These are phyloP conservation scores for Brachylomia viminalis DNA, from an alignment of 2,888 invertebrate genomes.

Conservation along the genomic window DNA sequence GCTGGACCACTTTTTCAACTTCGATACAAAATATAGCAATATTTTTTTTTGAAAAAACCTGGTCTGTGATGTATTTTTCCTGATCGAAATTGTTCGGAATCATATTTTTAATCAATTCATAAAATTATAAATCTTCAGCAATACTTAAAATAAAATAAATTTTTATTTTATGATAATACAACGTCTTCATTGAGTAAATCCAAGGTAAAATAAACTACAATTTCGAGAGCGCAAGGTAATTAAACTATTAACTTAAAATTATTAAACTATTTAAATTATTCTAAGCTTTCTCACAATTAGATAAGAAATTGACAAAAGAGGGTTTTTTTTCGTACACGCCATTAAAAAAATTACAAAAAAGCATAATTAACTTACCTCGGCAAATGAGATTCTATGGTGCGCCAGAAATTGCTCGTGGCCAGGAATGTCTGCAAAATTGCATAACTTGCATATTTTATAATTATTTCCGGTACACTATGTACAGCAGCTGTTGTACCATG, in stretches of 20 bases:
- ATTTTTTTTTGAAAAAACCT: neutral
- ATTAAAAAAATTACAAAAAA: neutral
- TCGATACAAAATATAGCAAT: neutral
- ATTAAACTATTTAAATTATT: neutral
- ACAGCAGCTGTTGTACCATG: neutral
- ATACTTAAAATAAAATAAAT: neutral
- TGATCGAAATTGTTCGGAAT: no score
- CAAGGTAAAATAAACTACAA: neutral
- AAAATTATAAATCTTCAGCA: no score
- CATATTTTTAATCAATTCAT: no score
- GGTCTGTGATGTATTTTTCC: neutral
- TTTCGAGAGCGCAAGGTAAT: neutral
- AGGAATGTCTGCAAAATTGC: neutral
- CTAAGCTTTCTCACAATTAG: neutral
- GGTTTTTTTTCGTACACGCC: neutral
- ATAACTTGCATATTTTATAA: neutral
- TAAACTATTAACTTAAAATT: no score
- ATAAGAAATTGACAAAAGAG: neutral
- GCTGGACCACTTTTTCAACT: neutral
- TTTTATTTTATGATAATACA: neutral
- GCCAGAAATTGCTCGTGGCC: neutral
- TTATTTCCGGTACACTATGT: no score
- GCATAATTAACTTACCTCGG: constrained; percentile 21
- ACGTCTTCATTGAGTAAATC: neutral
- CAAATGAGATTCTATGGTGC: constrained; percentile 47